These are phyloP conservation scores for Mesoligia furuncula DNA, from an alignment of 2,888 invertebrate species.

Conservation along the genomic window DNA sequence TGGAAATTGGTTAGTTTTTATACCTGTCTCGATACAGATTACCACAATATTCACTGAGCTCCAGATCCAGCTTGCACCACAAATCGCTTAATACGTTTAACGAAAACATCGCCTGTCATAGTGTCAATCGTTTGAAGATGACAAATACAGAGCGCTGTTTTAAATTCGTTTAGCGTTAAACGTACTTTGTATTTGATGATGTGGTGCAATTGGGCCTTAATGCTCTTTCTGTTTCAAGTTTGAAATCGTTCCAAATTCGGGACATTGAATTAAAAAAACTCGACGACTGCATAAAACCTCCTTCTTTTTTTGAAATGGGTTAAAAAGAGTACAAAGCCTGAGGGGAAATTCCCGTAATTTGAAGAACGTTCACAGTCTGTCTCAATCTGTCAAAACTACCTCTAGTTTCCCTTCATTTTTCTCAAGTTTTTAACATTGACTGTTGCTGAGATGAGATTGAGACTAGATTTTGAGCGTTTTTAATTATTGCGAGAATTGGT, in stretches of 20 bases:
- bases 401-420: too few relatives aligned
- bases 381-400: too few relatives aligned
- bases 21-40: neutral
- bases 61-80: neutral
- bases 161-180: neutral
- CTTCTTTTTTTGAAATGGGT: neutral
- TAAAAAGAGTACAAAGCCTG: neutral
- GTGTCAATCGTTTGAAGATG: neutral
- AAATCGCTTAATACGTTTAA: neutral
- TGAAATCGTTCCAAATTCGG: neutral
- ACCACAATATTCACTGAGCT: neutral
- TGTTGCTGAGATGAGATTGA: too few relatives aligned
- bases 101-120: neutral
- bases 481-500: too few relatives aligned
- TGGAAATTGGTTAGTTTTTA: constrained; percentile 7
- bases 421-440: too few relatives aligned
- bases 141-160: neutral
- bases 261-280: neutral
- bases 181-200: neutral
- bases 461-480: too few relatives aligned
- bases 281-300: too few relatives aligned
- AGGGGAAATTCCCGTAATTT: too few relatives aligned
- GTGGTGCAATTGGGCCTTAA: neutral
- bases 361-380: too few relatives aligned
- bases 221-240: neutral